Percentiles rank a stretch among this genome's conserved stretches.
Conservation (phyloP, 2,888 invertebrate species). For the Scaptomyza flava region DNA sequence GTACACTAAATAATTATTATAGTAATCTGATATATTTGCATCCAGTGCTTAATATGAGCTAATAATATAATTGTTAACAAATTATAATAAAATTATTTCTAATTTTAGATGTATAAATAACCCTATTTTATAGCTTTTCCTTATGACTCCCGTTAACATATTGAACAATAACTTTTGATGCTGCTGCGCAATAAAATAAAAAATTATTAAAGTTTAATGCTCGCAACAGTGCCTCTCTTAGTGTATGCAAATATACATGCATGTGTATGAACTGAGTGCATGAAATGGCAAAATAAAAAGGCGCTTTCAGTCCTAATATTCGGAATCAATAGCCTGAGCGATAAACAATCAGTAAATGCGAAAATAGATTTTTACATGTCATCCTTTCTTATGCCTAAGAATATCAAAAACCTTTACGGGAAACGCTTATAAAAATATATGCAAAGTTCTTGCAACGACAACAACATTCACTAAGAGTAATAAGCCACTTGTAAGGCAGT, state of each 20-base stretch:
- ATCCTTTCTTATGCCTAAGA: slow-evolving; percentile 57
- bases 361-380: slow-evolving; percentile 69
- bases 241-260: slow-evolving; percentile 60
- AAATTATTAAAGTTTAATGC: slow-evolving; percentile 8
- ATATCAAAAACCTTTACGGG: slow-evolving; percentile 23
- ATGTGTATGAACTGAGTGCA: not conserved
- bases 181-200: slow-evolving; percentile 26
- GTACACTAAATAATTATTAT: not conserved
- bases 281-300: slow-evolving; percentile 33
- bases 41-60: not conserved
- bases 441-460: slow-evolving; percentile 61
- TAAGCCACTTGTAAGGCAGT: slow-evolving; percentile 76
- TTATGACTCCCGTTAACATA: not conserved
- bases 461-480: slow-evolving; percentile 70
- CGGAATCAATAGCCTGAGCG: slow-evolving; percentile 60
- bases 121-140: not conserved
- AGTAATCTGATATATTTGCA: not conserved
- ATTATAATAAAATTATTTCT: not conserved
- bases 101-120: not conserved
- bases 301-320: slow-evolving; percentile 13
- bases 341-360: slow-evolving; percentile 66
- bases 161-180: not conserved
- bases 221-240: slow-evolving; percentile 12
- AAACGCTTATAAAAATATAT: slow-evolving; percentile 61
- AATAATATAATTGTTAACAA: not conserved